Percentiles rank a stretch among this genome's conserved stretches.
Conservation (phyloP, 2,888 invertebrate genomes). For the Trissoscelio sp. region DNA sequence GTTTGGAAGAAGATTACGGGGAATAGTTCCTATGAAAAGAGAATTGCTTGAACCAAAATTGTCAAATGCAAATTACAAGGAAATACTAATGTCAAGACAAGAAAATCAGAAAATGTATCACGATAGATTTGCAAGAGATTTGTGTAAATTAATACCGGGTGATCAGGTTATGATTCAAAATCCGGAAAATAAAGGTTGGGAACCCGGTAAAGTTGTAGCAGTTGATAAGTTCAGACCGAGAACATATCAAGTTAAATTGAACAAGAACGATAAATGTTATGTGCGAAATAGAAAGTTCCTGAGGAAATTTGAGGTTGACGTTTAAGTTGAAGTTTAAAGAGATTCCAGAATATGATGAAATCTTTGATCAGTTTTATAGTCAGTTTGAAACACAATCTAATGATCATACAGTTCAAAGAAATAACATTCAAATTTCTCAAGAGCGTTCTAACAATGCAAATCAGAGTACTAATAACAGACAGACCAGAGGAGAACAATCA, state of each 20-base stretch:
- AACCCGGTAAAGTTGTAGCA: conserved; percentile 5
- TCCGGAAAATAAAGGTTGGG: conserved; percentile 2
- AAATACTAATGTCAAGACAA: conserved; percentile 4
- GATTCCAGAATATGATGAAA: conserved; percentile 8
- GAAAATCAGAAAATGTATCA: conserved; percentile 10
- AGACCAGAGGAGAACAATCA: too few species aligned
- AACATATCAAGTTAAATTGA: not conserved
- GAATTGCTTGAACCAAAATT: conserved; percentile 3
- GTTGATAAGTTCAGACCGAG: conserved; percentile 4
- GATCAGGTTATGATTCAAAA: not conserved
- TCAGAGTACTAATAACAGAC: too few species aligned
- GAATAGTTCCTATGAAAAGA: conserved; percentile 27
- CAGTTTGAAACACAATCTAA: not conserved
- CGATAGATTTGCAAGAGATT: conserved; percentile 20
- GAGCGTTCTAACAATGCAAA: too few species aligned
- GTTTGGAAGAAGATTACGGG: conserved; percentile 46
- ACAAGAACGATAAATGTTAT: conserved; percentile 12
- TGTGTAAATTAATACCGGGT: not conserved
- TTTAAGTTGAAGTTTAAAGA: too few species aligned
- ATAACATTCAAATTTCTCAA: not conserved
- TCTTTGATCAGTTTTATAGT: conserved; percentile 8
- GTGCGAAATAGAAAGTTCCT: conserved; percentile 19
- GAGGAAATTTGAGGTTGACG: conserved; percentile 26
- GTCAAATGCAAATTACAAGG: not conserved
- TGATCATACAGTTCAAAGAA: not conserved